Conservation (phyloP, 2,113 vertebrate genomes). For the Camelus bactrianus region DNA sequence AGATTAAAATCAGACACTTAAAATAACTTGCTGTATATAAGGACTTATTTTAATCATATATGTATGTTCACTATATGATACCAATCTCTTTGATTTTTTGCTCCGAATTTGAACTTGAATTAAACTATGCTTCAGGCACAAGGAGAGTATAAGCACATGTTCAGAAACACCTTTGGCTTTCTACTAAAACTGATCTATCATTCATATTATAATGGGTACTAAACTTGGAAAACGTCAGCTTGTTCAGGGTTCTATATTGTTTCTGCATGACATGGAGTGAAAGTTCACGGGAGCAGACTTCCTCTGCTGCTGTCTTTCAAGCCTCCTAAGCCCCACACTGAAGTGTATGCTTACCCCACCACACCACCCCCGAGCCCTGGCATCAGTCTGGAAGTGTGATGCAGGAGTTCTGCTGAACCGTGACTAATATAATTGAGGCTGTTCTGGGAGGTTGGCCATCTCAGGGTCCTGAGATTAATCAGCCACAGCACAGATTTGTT, state of each 20-base stretch:
- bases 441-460: background rate
- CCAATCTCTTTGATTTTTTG: background rate
- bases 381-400: background rate
- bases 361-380: background rate
- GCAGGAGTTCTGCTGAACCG: background rate
- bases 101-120: background rate
- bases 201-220: background rate
- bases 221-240: background rate
- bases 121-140: background rate
- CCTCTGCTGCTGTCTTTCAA: background rate
- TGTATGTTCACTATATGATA: background rate
- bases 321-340: background rate
- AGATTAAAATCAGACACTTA: background rate
- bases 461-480: background rate
- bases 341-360: background rate
- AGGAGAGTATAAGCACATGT: background rate
- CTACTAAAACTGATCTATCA: background rate
- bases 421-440: background rate
- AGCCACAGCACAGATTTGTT: background rate
- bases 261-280: background rate
- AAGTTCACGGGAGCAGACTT: background rate
- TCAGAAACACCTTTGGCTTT: background rate
- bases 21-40: background rate
- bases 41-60: background rate
- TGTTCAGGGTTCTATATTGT: background rate